Evolutionary conservation across 2,113 vertebrate genomes (phyloP), one percentile per base, ranked within the genome.

Genomic region (Gymnocephalus cernua): DNA sequence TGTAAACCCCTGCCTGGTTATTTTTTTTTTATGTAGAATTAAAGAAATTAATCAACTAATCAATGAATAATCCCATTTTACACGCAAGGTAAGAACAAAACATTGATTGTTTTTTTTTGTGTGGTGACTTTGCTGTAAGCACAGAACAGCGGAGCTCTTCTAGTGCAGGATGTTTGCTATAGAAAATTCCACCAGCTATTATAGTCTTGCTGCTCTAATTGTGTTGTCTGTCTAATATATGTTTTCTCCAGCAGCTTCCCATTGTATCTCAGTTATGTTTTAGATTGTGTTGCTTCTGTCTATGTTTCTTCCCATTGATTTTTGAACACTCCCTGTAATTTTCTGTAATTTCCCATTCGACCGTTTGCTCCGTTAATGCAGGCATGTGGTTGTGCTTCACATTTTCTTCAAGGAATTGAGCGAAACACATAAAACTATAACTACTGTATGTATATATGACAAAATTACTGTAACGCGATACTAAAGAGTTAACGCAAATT

Each of bases 281-380:
- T 89, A 21, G 35, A 72, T 88, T 82, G 45, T 3, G 16, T 67
- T 77, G 66, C 47, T 76, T 59, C 25, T 90, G 67, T 84, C 77
- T 78, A 79, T 0, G 13, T 88, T 87, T 67, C 77, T 74, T 84
- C 63, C 73, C 74, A 82, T 86, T 53, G 84, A 92, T 92, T 91
- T 91, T 80, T 74, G 62, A 90, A 82, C 77, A 77, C 23, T 84
- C 75, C 63, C 57, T 78, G 80, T 86, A 89, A 87, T 89, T 85
- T 89, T 85, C 79, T 82, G 21, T 79, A 82, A 90, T 84, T 86
- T 92, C 64, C 70, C 65, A 50, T 85, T 82, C 11, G 23, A 74
- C 86, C 3, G 29, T 72, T 85, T 67, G 61, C 47, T 75, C 74
- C 47, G 67, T 80, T 82, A 86, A 83, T 82, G 76, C 56, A 71